phyloP scores from a whole-genome alignment of 2,888 invertebrate genomes.

The Chloromyia formosa region DNA sequence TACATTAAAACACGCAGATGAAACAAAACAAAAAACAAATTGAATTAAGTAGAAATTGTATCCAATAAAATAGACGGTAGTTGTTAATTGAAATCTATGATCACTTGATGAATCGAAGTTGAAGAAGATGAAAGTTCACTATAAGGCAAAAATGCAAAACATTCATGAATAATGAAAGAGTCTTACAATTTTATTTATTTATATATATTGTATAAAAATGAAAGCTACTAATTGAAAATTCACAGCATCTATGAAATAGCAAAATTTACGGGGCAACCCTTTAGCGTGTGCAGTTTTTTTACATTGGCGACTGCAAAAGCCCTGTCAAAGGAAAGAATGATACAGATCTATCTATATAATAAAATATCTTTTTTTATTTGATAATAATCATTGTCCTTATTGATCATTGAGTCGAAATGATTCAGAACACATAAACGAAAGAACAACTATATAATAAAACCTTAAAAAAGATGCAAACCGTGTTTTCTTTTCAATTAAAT shows the following conservation, averaged over 20 bases:
- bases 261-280: neutral
- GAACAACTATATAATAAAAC: slow-evolving; percentile 12
- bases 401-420: slow-evolving; percentile 10
- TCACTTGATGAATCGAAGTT: neutral
- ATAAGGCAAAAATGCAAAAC: neutral
- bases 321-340: neutral
- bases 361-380: neutral
- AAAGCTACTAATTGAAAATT: neutral
- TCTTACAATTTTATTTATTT: neutral
- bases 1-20: neutral
- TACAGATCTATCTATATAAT: neutral
- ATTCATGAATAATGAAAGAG: neutral
- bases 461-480: neutral
- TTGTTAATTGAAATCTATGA: neutral
- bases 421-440: neutral
- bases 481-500: slow-evolving; percentile 47
- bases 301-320: neutral
- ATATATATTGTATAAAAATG: neutral
- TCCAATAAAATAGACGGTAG: neutral
- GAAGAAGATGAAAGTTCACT: neutral
- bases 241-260: neutral
- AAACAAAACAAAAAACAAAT: neutral
- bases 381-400: slow-evolving; percentile 21
- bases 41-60: neutral
- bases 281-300: neutral